These are phyloP conservation scores for Brachionus sp. DNA, from an alignment of 1,140 invertebrate genomes.

Conservation along the genomic window DNA sequence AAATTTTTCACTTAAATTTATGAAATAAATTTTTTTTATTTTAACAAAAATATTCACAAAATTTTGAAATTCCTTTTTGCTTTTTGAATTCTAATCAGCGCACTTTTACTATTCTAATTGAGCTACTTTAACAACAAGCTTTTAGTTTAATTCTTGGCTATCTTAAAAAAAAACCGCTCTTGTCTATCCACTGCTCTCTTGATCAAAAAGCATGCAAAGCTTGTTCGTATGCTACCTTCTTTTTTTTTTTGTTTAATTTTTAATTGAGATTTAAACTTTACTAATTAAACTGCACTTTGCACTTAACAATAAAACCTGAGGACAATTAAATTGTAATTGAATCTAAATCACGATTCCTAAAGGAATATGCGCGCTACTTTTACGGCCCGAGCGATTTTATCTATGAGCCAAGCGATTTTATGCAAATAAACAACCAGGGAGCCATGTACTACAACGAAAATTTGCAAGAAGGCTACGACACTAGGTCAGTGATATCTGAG, in stretches of 20 bases:
- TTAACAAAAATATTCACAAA: not conserved
- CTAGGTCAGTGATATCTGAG: slow-evolving; percentile 33
- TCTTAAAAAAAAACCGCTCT: not conserved
- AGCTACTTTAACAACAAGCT: not conserved
- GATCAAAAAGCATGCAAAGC: not conserved
- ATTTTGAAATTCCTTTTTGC: slow-evolving; percentile 10
- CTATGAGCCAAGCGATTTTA: slow-evolving; percentile 34
- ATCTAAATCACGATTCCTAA: not conserved
- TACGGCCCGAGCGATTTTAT: slow-evolving; percentile 46
- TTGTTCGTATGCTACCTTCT: not conserved
- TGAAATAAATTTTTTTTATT: not conserved
- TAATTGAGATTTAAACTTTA: not conserved
- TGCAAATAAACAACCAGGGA: not conserved
- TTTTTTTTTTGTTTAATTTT: not conserved
- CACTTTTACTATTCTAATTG: not conserved
- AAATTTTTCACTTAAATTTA: slow-evolving; percentile 3
- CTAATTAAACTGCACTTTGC: not conserved
- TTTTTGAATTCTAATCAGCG: not conserved
- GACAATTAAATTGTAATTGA: slow-evolving; percentile 1
- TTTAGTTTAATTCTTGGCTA: not conserved
- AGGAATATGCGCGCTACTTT: slow-evolving; percentile 16
- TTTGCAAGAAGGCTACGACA: slow-evolving; percentile 35
- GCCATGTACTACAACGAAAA: not conserved
- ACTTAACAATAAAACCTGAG: slow-evolving; percentile 31
- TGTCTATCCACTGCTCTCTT: not conserved